Base-by-base conservation (phyloP, 2,888 invertebrate genomes). In the Disparrhopalites patrizii region DNA sequence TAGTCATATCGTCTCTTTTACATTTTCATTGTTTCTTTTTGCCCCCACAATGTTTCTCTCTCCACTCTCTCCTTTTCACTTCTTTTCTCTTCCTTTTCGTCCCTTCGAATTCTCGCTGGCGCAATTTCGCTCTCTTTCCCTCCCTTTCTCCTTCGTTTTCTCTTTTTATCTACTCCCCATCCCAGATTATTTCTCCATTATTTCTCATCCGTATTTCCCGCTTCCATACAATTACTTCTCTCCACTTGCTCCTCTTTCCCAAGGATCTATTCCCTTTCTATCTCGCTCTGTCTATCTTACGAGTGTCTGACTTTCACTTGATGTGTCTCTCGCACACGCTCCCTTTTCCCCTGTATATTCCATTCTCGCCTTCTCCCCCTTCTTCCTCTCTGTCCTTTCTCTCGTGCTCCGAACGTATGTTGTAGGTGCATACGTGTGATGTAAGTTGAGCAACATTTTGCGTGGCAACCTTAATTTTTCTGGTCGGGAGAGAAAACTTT, bases 401-500 rank as follows among this genome's bases (percentile, higher is more conserved):
- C n/a, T n/a, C n/a, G n/a, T n/a, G n/a, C n/a, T n/a, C n/a, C n/a
- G n/a, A n/a, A n/a, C n/a, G n/a, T n/a, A n/a, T n/a, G 8, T 7
- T 47, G 50, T 50, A 50, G 50, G 27, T 27, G 31, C 31, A 18
- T 28, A 52, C 52, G 52, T 47, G 54, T 31, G 54, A 54, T 28
- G 43, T 47, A 47, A 58, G 58, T 58, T 58, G 47, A 50, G 58
- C 28, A 60, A 56, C 54, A 56, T 62, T 66, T 62, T 62, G 66
- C 62, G 62, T 66, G 66, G 66, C 66, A 66, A 62, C 57, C 62
- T 66, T 66, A 66, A 66, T 66, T 66, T 66, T 66, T 66, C 57
- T 66, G 62, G 66, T 62, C 36, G 62, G 57, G 56, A 65, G 61
- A 66, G 50, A 52, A n/a, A n/a, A 28, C 2, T 27, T 27, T 57